phyloP scores from a whole-genome alignment of 2,888 invertebrate genomes.

The Dendrolimus pini region DNA sequence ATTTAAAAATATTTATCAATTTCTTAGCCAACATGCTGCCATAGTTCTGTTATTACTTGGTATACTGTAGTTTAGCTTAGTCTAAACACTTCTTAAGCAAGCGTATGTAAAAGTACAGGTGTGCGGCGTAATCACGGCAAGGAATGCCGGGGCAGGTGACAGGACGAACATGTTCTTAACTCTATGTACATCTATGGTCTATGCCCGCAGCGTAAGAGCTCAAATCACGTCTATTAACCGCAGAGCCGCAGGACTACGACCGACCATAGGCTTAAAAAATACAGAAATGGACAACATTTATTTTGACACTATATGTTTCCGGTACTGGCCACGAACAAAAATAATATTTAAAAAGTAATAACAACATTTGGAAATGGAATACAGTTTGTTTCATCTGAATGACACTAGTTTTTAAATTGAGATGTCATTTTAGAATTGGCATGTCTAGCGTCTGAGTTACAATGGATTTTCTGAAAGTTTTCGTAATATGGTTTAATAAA shows the following conservation, averaged over 20 bases:
- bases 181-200: conserved; percentile 20
- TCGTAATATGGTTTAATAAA: no score
- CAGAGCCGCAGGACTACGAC: conserved; percentile 57
- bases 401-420: no score
- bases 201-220: conserved; percentile 50
- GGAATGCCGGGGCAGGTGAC: conserved; percentile 71
- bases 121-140: conserved; percentile 59
- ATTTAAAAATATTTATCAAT: no score
- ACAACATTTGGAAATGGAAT: no score
- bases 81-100: neutral
- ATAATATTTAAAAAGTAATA: no score
- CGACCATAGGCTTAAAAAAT: conserved; percentile 38
- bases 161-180: conserved; percentile 48
- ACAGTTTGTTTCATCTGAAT: no score
- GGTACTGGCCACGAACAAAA: no score
- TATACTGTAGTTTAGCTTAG: neutral
- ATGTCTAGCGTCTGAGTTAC: no score
- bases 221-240: conserved; percentile 71
- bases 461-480: no score
- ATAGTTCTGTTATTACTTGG: no score
- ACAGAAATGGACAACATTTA: conserved; percentile 12
- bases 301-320: neutral
- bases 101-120: conserved; percentile 36
- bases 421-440: no score
- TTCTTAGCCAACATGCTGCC: no score